phyloP scores from a whole-genome alignment of 2,888 invertebrate species.

The Calliopum simillimum region DNA sequence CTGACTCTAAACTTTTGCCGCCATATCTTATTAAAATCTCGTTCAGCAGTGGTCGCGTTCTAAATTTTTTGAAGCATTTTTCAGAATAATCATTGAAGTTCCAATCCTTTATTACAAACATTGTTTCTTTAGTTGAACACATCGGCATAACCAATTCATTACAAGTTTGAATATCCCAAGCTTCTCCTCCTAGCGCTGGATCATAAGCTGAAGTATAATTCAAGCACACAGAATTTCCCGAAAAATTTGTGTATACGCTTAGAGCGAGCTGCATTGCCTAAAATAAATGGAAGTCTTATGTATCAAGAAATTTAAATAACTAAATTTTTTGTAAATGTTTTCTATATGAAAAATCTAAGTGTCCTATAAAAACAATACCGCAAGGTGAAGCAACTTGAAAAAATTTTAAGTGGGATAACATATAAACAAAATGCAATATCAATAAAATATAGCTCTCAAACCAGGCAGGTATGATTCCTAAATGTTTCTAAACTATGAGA shows the following conservation, averaged over 20 bases:
- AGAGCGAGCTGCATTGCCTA: conserved; percentile 76
- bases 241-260: conserved; percentile 84
- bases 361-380: no score
- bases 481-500: no score
- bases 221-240: conserved; percentile 78
- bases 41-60: conserved; percentile 75
- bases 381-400: no score
- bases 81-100: conserved; percentile 75
- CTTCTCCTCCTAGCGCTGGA: conserved; percentile 73
- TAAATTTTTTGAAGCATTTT: conserved; percentile 77
- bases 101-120: conserved; percentile 86
- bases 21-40: conserved; percentile 84
- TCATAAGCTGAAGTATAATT: conserved; percentile 73
- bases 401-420: no score
- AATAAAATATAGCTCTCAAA: no score
- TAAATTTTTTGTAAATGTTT: no score
- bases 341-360: no score
- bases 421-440: no score
- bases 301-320: no score
- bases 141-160: conserved; percentile 98
- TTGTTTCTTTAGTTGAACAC: conserved; percentile 82
- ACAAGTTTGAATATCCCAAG: conserved; percentile 91
- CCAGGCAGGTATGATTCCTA: no score
- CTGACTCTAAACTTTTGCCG: conserved; percentile 75
- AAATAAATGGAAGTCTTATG: conserved; percentile 45